phyloP scores from a whole-genome alignment of 2,113 vertebrate genomes.

The Macquaria ambigua region DNA sequence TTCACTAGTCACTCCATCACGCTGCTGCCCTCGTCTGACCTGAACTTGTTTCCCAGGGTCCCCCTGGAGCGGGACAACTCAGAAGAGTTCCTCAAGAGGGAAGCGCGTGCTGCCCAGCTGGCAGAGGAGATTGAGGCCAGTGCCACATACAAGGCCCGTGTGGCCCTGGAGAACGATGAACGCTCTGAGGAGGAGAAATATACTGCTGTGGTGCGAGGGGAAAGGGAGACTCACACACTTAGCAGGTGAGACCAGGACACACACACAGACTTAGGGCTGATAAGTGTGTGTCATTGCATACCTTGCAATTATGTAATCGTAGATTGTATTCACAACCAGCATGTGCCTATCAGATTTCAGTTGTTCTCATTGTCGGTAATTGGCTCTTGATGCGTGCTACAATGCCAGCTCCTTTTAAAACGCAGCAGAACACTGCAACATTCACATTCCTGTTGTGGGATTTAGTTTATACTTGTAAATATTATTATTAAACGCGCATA shows the following conservation, averaged over 20 bases:
- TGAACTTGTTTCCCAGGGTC: constrained; percentile 84
- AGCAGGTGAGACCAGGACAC: constrained; percentile 86
- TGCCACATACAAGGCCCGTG: constrained; percentile 95
- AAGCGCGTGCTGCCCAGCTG: constrained; percentile 96
- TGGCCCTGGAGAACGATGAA: constrained; percentile 97
- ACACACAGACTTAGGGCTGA: too few species aligned
- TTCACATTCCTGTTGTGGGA: not conserved
- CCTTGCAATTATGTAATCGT: constrained; percentile 7
- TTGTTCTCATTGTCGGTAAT: not conserved
- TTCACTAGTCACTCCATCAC: not conserved
- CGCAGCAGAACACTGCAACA: not conserved
- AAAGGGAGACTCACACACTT: constrained; percentile 89
- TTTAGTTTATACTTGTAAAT: not conserved
- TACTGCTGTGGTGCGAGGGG: constrained; percentile 94
- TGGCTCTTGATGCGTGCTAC: not conserved
- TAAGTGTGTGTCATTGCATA: not conserved
- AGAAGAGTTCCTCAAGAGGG: constrained; percentile 97
- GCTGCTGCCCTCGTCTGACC: constrained; percentile 25
- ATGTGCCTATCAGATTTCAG: constrained; percentile 1
- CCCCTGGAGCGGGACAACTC: constrained; percentile 98
- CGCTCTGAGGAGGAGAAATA: constrained; percentile 98
- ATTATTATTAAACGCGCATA: not conserved
- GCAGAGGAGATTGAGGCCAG: constrained; percentile 99
- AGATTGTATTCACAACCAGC: not conserved
- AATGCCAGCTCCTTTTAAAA: not conserved